Percentiles rank a stretch among this genome's conserved stretches.
Conservation (phyloP, 2,888 invertebrate species). For the Dysmachus trigonus region DNA sequence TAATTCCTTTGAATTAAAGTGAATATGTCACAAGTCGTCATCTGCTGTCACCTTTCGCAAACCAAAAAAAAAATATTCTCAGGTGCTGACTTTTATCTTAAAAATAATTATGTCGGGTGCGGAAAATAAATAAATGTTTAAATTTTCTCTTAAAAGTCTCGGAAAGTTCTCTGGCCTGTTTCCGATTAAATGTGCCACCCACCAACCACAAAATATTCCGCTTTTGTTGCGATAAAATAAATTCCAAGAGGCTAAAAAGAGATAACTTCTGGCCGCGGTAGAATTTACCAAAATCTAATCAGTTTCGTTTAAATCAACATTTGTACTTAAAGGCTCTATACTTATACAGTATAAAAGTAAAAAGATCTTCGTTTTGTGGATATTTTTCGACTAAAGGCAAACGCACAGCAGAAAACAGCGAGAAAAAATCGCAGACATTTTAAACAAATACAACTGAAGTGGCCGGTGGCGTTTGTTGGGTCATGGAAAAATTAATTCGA, state of each 20-base stretch:
- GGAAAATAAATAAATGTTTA: neutral
- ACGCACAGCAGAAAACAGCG: neutral
- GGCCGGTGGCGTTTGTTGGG: neutral
- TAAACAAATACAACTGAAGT: neutral
- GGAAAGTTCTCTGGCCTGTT: neutral
- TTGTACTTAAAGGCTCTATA: neutral
- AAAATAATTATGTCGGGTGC: neutral
- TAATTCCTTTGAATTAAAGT: neutral
- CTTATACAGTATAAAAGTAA: too few species aligned
- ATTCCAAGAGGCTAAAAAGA: neutral
- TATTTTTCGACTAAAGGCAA: neutral
- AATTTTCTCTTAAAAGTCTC: neutral
- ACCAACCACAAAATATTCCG: neutral
- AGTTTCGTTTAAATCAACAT: neutral
- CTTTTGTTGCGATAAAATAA: neutral
- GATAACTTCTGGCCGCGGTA: neutral
- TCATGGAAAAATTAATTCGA: constrained; percentile 17
- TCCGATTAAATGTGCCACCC: neutral
- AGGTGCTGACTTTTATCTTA: neutral
- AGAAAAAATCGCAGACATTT: neutral
- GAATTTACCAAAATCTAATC: neutral
- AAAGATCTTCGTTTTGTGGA: neutral
- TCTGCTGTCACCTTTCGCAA: neutral
- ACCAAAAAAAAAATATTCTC: neutral
- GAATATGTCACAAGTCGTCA: neutral